Base-by-base conservation (phyloP, 2,797 vertebrate species). In the Adelosebastes latens region DNA sequence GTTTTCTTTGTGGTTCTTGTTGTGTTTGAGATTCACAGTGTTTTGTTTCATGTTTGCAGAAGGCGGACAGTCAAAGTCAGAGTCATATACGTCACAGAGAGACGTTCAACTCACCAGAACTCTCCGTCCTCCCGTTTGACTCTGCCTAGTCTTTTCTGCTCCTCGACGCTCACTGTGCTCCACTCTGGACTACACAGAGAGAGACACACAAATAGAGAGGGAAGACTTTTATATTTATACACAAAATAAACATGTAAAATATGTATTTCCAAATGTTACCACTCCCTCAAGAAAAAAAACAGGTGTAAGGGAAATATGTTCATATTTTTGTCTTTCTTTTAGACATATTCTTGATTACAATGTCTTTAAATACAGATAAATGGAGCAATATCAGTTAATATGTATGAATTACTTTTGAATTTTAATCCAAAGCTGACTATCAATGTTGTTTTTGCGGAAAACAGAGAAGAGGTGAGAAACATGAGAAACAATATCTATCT, bases 61-160 rank as follows among this genome's bases (percentile, higher is more conserved):
- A 4, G 39, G 49, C 1, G 27, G 64, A 59, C 2, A 6, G 24
- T 4, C 1, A 46, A 6, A 34, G 4, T 59, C 20, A 46, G 49
- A 32, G 5, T 49, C 18, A 22, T 22, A 34, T 4, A 2, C 22
- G 53, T 20, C 6, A 31, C 14, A 72, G 8, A 39, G 22, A 77
- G 34, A 31, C 7, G 13, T 3, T 55, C 27, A 34, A 90, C 92
- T 90, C 84, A 96, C 96, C 96, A 96, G 93, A 96, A 97, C 85
- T 96, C 96, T 1, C 96, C 96, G 20, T 97, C 96, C 22, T 95
- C 94, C 49, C 75, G 80, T 0, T 29, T 59, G 1, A 94, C 91
- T 58, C 91, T 72, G 2, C 49, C 72, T 42, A 95, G 73, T 7
- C 94, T 77, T 4, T 29, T 68, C 86, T 96, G 95, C 78, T 96